These are phyloP conservation scores for Vidua macroura DNA, from an alignment of 2,113 vertebrate species.

Conservation along the genomic window DNA sequence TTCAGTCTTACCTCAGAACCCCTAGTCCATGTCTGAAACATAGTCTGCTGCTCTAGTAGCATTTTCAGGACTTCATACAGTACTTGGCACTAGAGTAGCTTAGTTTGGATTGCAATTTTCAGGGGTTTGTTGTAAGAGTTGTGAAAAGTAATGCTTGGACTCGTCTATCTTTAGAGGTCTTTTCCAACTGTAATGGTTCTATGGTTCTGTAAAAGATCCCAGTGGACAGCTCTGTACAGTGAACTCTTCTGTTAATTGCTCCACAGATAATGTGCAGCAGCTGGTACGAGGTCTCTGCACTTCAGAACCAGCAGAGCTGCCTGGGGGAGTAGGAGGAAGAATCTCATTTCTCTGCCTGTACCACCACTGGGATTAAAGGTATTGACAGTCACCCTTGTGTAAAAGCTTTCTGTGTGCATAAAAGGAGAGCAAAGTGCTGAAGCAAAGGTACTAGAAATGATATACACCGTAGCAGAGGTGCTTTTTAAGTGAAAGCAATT, in stretches of 20 bases:
- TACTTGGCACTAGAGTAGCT: background rate
- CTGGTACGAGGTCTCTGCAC: fast-evolving
- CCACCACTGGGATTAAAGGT: background rate
- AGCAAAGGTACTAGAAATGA: background rate
- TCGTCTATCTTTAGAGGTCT: fast-evolving
- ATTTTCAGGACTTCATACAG: background rate
- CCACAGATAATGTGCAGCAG: background rate
- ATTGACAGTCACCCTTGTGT: background rate
- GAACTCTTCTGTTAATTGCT: background rate
- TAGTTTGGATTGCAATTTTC: background rate
- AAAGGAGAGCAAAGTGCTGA: background rate
- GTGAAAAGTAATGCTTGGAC: background rate
- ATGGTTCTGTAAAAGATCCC: background rate
- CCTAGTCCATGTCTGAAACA: background rate
- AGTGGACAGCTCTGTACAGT: background rate
- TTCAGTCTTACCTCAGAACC: background rate
- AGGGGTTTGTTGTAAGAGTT: background rate
- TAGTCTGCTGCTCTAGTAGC: background rate
- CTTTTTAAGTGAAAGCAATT: background rate
- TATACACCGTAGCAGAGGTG: background rate
- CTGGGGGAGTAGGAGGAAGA: background rate
- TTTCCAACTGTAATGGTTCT: background rate
- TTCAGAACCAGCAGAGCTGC: background rate
- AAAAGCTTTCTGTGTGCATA: background rate
- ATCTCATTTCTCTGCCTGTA: background rate